Evolutionary conservation across 2,888 invertebrate genomes (phyloP).

Genomic region (Masnerella sp.): DNA sequence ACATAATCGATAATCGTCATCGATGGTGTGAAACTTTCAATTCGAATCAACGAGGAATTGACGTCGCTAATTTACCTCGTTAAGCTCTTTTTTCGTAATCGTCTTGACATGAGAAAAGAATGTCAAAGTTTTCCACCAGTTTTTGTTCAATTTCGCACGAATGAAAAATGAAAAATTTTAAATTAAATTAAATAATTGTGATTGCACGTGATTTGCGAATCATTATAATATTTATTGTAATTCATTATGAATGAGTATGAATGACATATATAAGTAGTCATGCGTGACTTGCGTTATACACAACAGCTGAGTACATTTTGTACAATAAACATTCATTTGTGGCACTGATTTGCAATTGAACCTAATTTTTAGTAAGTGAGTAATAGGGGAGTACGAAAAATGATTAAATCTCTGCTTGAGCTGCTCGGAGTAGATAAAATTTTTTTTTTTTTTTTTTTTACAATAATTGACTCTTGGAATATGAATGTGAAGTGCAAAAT

Average conservation of each 20-base stretch:
- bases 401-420: neutral
- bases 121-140: too few species aligned
- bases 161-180: neutral
- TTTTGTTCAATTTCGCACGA: neutral
- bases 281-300: conserved; percentile 30
- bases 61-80: conserved; percentile 5
- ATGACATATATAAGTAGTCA: conserved; percentile 24
- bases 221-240: conserved; percentile 6
- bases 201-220: conserved; percentile 3
- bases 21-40: neutral
- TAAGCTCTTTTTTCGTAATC: neutral
- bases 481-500: too few species aligned
- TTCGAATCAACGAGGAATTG: neutral
- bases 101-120: too few species aligned
- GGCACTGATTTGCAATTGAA: neutral
- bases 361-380: neutral
- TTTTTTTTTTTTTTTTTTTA: too few species aligned
- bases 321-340: conserved; percentile 11
- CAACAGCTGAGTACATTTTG: conserved; percentile 20
- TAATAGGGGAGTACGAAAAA: neutral
- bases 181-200: neutral
- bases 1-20: neutral
- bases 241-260: conserved; percentile 15
- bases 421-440: too few species aligned
- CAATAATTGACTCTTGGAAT: too few species aligned